A percentile compares a stretch with the other conserved stretches of the same genome.
Conservation (phyloP, 2,888 invertebrate genomes). For the Megaustenia siamemsis region DNA sequence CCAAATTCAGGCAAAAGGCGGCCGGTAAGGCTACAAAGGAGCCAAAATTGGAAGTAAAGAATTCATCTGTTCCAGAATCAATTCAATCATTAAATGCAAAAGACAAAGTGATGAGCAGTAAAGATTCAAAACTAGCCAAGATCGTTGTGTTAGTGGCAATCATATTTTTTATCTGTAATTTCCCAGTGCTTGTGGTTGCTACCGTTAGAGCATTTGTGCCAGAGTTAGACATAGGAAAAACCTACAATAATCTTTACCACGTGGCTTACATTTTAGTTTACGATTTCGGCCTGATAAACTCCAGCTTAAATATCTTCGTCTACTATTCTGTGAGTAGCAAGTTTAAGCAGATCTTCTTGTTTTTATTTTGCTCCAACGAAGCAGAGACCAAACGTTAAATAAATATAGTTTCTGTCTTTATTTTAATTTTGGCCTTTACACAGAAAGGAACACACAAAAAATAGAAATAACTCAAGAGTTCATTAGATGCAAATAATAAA, state of each 20-base stretch:
- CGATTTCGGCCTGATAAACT: constrained; percentile 28
- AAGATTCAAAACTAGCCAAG: constrained; percentile 27
- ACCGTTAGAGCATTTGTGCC: constrained; percentile 16
- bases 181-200: constrained; percentile 15
- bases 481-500: no score
- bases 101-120: constrained; percentile 10
- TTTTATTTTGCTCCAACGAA: neutral
- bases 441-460: no score
- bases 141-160: constrained; percentile 12
- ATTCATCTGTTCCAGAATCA: no score
- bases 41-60: neutral
- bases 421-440: no score
- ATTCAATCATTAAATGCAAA: neutral
- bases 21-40: neutral
- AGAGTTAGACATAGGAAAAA: constrained; percentile 2
- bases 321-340: constrained; percentile 16
- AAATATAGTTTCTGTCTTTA: no score
- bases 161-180: constrained; percentile 15
- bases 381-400: neutral
- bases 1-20: constrained; percentile 7
- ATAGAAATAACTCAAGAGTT: no score
- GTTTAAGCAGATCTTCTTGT: constrained; percentile 21
- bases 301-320: constrained; percentile 17
- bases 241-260: constrained; percentile 21
- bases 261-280: constrained; percentile 17